Percentiles rank a stretch among this genome's conserved stretches.
Evolutionary conservation across 1,140 invertebrate species (phyloP).

Genomic region (Drosophila rufa): DNA sequence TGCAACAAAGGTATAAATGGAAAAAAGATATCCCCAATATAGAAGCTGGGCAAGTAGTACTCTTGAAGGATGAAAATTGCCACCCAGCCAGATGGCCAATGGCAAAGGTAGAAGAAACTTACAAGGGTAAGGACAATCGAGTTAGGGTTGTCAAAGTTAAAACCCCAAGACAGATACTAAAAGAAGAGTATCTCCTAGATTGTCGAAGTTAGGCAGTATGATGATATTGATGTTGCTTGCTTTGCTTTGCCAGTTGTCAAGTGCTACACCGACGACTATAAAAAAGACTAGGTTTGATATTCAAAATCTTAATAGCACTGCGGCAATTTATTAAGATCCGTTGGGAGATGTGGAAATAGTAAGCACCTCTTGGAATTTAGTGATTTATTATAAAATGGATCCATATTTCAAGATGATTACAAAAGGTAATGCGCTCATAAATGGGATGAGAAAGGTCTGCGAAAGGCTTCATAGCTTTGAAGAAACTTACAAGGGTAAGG

Average conservation of each 20-base stretch:
- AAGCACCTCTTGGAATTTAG: background rate
- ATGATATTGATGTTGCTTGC: background rate
- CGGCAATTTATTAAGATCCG: background rate
- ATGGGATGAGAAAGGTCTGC: background rate
- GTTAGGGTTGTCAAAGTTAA: background rate
- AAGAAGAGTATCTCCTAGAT: conserved; percentile 4
- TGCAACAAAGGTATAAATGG: background rate
- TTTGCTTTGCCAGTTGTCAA: background rate
- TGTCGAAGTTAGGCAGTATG: background rate
- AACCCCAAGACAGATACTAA: background rate
- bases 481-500: background rate
- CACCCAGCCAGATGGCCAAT: conserved; percentile 1
- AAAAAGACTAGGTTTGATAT: background rate
- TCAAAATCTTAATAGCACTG: background rate
- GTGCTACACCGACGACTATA: background rate
- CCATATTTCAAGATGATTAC: background rate
- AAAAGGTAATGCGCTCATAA: background rate
- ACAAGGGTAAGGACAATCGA: background rate
- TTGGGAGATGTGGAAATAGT: background rate
- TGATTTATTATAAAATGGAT: conserved; percentile 1
- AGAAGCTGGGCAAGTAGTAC: background rate
- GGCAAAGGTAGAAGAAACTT: background rate
- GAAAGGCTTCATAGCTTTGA: background rate
- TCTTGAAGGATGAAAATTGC: conserved; percentile 3
- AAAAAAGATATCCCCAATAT: background rate